Conservation (phyloP, 2,113 vertebrate species). For the Condylura cristata region DNA sequence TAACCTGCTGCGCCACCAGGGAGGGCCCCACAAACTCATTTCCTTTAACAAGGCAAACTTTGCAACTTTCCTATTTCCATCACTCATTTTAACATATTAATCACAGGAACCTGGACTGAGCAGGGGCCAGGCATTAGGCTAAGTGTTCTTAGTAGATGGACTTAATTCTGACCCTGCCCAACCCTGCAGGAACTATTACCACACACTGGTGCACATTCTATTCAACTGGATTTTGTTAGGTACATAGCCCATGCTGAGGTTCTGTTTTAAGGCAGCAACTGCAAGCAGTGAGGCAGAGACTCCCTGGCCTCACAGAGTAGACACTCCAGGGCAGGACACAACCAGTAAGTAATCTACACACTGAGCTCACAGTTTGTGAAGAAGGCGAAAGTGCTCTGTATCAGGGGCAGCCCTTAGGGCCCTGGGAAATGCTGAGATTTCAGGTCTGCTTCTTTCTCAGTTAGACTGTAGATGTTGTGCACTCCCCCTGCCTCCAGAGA, state of each 20-base stretch:
- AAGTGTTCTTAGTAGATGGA: background rate
- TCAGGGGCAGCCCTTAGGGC: background rate
- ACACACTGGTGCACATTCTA: background rate
- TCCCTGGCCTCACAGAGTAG: background rate
- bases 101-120: background rate
- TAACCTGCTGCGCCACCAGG: too few relatives aligned
- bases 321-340: background rate
- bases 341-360: background rate
- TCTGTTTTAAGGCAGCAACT: background rate
- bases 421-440: background rate
- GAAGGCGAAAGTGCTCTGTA: background rate
- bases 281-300: background rate
- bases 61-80: background rate
- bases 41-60: background rate
- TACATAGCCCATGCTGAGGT: background rate
- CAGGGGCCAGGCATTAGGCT: background rate
- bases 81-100: background rate
- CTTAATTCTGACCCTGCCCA: background rate
- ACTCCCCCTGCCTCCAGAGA: background rate
- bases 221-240: background rate
- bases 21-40: too few relatives aligned
- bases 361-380: background rate
- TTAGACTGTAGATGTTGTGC: background rate
- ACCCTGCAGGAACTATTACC: background rate
- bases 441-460: background rate